Percentiles rank a stretch among this genome's conserved stretches.
phyloP scores from a whole-genome alignment of 2,113 vertebrate genomes.

The Sinosuthora webbiana region DNA sequence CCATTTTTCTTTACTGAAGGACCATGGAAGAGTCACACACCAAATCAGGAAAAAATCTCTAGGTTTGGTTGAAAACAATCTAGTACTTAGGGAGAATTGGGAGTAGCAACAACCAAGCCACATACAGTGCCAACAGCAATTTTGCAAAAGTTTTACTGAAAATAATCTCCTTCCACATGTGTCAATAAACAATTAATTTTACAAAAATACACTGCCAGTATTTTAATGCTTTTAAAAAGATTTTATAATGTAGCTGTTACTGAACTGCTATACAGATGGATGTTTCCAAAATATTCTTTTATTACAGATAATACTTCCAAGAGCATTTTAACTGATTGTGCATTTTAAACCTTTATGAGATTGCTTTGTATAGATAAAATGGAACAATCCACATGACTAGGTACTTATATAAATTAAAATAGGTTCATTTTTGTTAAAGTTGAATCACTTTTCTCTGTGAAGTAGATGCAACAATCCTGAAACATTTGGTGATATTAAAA shows the following conservation, averaged over 20 bases:
- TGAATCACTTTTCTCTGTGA: conserved; percentile 60
- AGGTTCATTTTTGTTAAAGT: conserved; percentile 40
- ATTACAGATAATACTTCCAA: conserved; percentile 17
- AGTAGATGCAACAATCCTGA: conserved; percentile 37
- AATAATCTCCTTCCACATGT: background rate
- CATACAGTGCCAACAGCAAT: background rate
- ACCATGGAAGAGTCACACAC: background rate
- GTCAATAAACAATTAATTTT: conserved; percentile 35
- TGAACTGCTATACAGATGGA: conserved; percentile 4
- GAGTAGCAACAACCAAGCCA: background rate
- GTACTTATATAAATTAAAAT: conserved; percentile 20
- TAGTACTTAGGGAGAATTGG: background rate
- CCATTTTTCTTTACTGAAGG: background rate
- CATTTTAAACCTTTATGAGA: conserved; percentile 58
- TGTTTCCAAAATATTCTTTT: conserved; percentile 41
- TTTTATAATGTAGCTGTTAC: conserved; percentile 2
- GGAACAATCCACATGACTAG: conserved; percentile 39
- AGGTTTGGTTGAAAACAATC: background rate
- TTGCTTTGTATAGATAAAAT: conserved; percentile 53
- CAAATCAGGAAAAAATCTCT: background rate
- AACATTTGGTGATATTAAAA: conserved; percentile 36
- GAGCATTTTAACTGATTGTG: conserved; percentile 29
- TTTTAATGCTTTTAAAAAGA: background rate
- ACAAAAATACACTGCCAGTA: background rate
- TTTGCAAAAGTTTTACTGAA: background rate